Evolutionary conservation across 2,888 invertebrate genomes (phyloP), one percentile per base, ranked within the genome.

Genomic region (Anagyrus pseudococci): DNA sequence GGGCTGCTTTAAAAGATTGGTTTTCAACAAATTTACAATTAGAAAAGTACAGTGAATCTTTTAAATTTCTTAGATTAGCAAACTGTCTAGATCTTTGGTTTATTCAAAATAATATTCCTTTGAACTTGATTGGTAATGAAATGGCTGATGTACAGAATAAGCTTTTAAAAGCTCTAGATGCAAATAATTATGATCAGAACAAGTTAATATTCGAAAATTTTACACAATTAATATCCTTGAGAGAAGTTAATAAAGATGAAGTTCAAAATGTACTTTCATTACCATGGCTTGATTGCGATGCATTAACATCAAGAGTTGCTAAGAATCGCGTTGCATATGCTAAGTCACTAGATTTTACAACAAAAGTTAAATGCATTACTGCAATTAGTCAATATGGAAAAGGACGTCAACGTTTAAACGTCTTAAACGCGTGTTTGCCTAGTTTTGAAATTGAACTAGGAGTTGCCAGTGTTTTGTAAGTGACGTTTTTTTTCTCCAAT

Each of bases 391-490:
- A 69, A 64, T 71, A 70, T 67, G 73, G 76, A 15, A 65, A 44
- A 25, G 74, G 73, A 29, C 71, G 60, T 19, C 70, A 72, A 33
- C 72, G 72, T 47, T 64, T 80, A 13, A 68, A 73, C 47, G 44
- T 76, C 26, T 64, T 80, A 20, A 70, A 72, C 33, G 63, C 57
- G 1, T 77, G 75, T 44, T 67, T 76, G 23, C 61, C 57, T 2
- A 70, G 64, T 55, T 58, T 63, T 37, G 70, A 74, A 49, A 68
- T 68, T 19, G 71, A 75, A 47, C 66, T 81, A 37, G 71, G 73
- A 1, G 61, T 72, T 48, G 70, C 72, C 44, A 73, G 71, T 40
- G 58, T 80, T 47, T 52, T 64, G 78, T 78, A 70, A 73, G 77
- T 72, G 62, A 37, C 49, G 54, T 48, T 33, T 58, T n/a, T 25